These are phyloP conservation scores for Drosophila athabasca DNA, from an alignment of 1,140 invertebrate species.

Conservation along the genomic window DNA sequence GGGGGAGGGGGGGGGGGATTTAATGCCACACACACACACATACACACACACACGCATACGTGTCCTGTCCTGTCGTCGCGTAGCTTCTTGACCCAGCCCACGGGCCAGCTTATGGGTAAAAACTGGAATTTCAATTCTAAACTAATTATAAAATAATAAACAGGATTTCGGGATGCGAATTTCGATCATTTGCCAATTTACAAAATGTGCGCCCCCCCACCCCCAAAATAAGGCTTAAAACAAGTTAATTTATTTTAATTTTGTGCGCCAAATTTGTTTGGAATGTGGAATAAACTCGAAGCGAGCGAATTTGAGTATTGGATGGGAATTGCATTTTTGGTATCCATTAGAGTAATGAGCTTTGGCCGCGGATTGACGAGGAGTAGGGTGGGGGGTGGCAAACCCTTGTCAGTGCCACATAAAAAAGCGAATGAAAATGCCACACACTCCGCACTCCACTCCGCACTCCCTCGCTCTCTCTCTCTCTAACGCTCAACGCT, in stretches of 20 bases:
- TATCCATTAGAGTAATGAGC: slow-evolving; percentile 78
- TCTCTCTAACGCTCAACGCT: too few relatives aligned
- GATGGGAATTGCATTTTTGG: slow-evolving; percentile 23
- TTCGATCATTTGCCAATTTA: slow-evolving; percentile 72
- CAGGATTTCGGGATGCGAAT: slow-evolving; percentile 64
- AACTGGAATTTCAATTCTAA: slow-evolving; percentile 63
- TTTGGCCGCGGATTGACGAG: slow-evolving; percentile 38
- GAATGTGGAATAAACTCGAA: slow-evolving; percentile 1
- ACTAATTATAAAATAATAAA: slow-evolving; percentile 80
- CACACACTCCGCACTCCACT: background rate
- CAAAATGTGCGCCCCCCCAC: slow-evolving; percentile 48
- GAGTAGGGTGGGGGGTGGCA: background rate
- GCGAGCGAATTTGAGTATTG: slow-evolving; percentile 7
- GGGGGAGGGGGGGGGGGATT: background rate
- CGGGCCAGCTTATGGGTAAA: background rate
- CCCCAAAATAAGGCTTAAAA: slow-evolving; percentile 41
- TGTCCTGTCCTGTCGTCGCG: background rate
- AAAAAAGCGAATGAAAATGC: slow-evolving; percentile 66
- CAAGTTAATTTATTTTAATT: slow-evolving; percentile 79
- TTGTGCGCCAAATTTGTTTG: slow-evolving; percentile 27
- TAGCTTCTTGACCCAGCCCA: slow-evolving; percentile 11
- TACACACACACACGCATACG: background rate
- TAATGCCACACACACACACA: background rate
- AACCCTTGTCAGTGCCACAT: slow-evolving; percentile 49
- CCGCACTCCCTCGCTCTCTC: too few relatives aligned